Percentiles rank a stretch among this genome's conserved stretches.
These are phyloP conservation scores for Thumatha senex DNA, from an alignment of 2,888 invertebrate genomes.

Conservation along the genomic window DNA sequence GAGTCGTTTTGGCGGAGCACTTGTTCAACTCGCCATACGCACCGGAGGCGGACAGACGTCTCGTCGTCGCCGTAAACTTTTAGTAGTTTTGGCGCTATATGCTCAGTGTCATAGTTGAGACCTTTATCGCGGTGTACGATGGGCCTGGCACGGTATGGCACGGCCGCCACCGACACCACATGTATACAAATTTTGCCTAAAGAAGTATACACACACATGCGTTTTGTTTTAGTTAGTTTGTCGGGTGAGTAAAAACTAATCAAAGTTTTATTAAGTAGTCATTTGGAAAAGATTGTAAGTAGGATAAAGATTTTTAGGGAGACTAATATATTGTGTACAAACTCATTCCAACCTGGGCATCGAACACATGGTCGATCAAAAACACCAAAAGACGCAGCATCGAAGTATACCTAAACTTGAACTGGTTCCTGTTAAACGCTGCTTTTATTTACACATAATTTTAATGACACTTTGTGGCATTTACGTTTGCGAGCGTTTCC, in stretches of 20 bases:
- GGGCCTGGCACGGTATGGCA: conserved; percentile 78
- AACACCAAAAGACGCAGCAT: too few relatives aligned
- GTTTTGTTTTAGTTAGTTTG: conserved; percentile 4
- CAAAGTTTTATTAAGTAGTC: too few relatives aligned
- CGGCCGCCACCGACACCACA: conserved; percentile 71
- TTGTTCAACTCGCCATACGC: conserved; percentile 31
- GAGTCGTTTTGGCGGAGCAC: conserved; percentile 54
- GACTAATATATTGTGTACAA: too few relatives aligned
- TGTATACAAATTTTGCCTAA: conserved; percentile 61
- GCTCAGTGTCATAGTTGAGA: conserved; percentile 74
- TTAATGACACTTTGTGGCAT: too few relatives aligned
- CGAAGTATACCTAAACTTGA: too few relatives aligned
- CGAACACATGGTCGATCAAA: too few relatives aligned
- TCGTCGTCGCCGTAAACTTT: conserved; percentile 60
- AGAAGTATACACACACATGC: conserved; percentile 58
- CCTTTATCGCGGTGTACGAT: conserved; percentile 64
- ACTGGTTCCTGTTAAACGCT: too few relatives aligned
- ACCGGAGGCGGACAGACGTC: conserved; percentile 48
- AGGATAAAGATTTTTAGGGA: too few relatives aligned
- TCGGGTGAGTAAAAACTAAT: neutral
- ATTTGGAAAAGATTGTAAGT: too few relatives aligned
- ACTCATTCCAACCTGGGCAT: too few relatives aligned
- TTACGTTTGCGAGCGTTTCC: too few relatives aligned
- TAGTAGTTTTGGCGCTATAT: conserved; percentile 76
- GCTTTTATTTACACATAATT: too few relatives aligned